Conservation (phyloP, 1,140 invertebrate species). For the Stegodyphus mimosarum region DNA sequence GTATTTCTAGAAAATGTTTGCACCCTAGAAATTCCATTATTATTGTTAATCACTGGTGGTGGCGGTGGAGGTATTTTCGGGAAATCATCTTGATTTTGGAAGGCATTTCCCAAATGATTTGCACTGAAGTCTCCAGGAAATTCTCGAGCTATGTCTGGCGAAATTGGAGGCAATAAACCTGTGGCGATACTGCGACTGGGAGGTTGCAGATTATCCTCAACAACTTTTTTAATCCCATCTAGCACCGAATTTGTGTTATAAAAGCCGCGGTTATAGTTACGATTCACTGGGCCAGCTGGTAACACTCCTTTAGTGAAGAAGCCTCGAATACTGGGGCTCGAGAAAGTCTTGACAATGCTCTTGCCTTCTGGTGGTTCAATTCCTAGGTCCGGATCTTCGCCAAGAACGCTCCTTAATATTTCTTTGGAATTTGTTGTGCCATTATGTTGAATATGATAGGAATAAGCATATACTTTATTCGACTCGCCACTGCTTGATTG, state of each 20-base stretch:
- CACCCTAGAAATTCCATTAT: slow-evolving; percentile 17
- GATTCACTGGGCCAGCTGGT: slow-evolving; percentile 15
- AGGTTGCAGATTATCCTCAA: slow-evolving; percentile 26
- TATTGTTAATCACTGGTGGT: slow-evolving; percentile 6
- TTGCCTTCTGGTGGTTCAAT: slow-evolving; percentile 14
- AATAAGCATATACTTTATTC: slow-evolving; percentile 50
- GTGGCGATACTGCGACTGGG: slow-evolving; percentile 12
- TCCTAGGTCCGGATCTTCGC: slow-evolving; percentile 32
- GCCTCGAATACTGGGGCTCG: slow-evolving; percentile 39
- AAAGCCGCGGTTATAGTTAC: slow-evolving; percentile 4
- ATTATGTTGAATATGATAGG: slow-evolving; percentile 52
- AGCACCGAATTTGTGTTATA: slow-evolving; percentile 13
- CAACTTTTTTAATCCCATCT: slow-evolving; percentile 34
- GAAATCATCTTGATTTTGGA: slow-evolving; percentile 41
- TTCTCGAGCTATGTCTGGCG: slow-evolving; percentile 21
- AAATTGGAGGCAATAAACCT: slow-evolving; percentile 40
- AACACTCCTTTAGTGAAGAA: slow-evolving; percentile 46
- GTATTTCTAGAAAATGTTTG: slow-evolving; percentile 30
- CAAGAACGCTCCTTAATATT: slow-evolving; percentile 31
- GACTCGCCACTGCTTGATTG: slow-evolving; percentile 47
- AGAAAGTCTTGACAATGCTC: slow-evolving; percentile 46
- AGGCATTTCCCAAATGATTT: slow-evolving; percentile 23
- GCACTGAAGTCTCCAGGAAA: slow-evolving; percentile 15
- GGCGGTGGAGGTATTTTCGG: slow-evolving; percentile 51
- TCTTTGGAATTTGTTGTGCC: slow-evolving; percentile 53